phyloP scores from a whole-genome alignment of 2,888 invertebrate genomes.

The Ormyrus thymus region DNA sequence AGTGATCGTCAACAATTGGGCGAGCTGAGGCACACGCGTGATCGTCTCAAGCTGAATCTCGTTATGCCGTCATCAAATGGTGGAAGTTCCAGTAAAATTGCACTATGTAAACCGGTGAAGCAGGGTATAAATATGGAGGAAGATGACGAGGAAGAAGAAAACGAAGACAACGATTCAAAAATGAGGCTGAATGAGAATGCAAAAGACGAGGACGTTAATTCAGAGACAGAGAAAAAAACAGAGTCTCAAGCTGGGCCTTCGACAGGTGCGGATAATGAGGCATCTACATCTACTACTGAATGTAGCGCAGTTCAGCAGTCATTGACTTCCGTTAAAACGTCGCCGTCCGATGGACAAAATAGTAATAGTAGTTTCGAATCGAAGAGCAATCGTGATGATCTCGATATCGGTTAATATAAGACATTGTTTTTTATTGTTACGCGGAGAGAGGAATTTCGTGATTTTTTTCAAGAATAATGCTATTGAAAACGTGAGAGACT shows the following conservation, averaged over 20 bases:
- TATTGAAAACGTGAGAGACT: conserved; percentile 49
- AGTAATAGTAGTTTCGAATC: conserved; percentile 38
- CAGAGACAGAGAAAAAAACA: no score
- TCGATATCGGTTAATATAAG: conserved; percentile 58
- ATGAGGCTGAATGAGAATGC: conserved; percentile 10
- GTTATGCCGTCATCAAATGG: conserved; percentile 67
- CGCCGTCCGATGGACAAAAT: conserved; percentile 59
- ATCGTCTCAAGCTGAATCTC: conserved; percentile 83
- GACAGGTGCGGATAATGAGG: background rate
- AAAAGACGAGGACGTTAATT: background rate
- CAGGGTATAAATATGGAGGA: conserved; percentile 54
- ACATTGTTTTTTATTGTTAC: conserved; percentile 25
- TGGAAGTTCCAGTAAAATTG: conserved; percentile 22
- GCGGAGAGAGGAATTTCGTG: conserved; percentile 29
- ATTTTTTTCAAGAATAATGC: conserved; percentile 43
- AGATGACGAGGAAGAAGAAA: conserved; percentile 53
- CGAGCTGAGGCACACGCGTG: conserved; percentile 83
- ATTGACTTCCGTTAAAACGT: conserved; percentile 55
- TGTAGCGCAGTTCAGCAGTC: no score
- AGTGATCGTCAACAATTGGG: conserved; percentile 76
- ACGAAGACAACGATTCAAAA: conserved; percentile 37
- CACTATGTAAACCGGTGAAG: conserved; percentile 53
- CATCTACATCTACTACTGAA: background rate
- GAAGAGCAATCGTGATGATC: conserved; percentile 57
- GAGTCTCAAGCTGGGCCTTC: background rate